These are phyloP conservation scores for Cataglyphis albicans DNA, from an alignment of 2,888 invertebrate species.

Conservation along the genomic window DNA sequence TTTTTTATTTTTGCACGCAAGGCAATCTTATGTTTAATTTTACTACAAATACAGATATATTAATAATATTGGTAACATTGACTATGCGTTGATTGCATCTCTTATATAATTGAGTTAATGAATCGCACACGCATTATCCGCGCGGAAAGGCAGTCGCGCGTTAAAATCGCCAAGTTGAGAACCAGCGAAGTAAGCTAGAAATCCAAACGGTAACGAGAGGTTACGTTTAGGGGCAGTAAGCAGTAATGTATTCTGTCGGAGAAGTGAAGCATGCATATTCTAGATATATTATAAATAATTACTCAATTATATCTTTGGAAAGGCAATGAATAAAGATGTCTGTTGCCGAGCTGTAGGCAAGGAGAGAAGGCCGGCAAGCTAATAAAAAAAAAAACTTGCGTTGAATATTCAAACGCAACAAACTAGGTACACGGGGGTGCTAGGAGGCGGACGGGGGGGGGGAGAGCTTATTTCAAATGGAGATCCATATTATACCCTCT, in stretches of 20 bases:
- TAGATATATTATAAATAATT: constrained; percentile 86
- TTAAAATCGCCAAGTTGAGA: constrained; percentile 70
- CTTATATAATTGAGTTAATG: neutral
- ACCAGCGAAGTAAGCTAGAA: constrained; percentile 78
- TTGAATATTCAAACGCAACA: constrained; percentile 86
- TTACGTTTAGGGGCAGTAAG: constrained; percentile 85
- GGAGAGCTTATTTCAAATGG: constrained; percentile 86
- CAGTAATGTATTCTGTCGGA: constrained; percentile 85
- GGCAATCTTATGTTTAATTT: constrained; percentile 1
- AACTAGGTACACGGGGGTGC: constrained; percentile 84
- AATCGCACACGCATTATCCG: neutral
- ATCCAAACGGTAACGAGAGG: constrained; percentile 83
- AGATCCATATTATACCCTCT: constrained; percentile 85
- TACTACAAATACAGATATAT: neutral
- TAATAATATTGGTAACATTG: neutral
- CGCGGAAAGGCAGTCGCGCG: constrained; percentile 20
- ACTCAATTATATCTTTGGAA: constrained; percentile 86
- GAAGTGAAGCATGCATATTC: constrained; percentile 86
- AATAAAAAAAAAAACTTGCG: constrained; percentile 82
- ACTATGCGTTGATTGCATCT: neutral
- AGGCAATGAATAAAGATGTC: constrained; percentile 86
- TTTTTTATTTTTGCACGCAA: neutral
- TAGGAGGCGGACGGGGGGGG: constrained; percentile 71
- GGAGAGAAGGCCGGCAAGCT: constrained; percentile 80
- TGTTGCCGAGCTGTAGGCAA: constrained; percentile 78